A percentile compares a stretch with the other conserved stretches of the same genome.
These are phyloP conservation scores for Sinocyclocheilus grahami DNA, from an alignment of 2,113 vertebrate species.

Conservation along the genomic window DNA sequence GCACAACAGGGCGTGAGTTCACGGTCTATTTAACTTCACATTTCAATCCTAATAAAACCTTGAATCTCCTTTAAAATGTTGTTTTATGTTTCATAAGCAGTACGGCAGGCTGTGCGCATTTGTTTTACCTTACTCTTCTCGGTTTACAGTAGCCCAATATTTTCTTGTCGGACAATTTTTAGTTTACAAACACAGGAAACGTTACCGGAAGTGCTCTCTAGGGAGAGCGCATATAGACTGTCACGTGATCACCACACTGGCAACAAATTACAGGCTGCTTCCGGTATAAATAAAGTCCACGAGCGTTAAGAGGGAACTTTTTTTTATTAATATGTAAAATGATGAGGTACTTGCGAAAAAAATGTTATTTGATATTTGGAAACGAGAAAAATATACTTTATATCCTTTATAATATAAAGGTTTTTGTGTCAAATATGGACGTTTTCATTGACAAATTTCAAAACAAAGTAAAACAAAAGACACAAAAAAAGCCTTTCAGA, in stretches of 20 bases:
- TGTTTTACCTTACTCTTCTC: slow-evolving; percentile 65
- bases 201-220: slow-evolving; percentile 76
- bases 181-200: slow-evolving; percentile 87
- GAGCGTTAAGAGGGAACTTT: neutral
- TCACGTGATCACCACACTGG: slow-evolving; percentile 60
- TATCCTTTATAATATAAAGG: neutral
- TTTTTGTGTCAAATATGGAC: neutral
- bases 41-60: neutral
- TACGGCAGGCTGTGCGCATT: slow-evolving; percentile 47
- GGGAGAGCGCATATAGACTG: slow-evolving; percentile 43
- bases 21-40: slow-evolving; percentile 16
- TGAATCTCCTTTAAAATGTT: neutral
- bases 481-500: no score
- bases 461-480: neutral
- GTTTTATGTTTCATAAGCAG: slow-evolving; percentile 62
- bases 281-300: slow-evolving; percentile 13
- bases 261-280: neutral
- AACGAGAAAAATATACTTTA: neutral
- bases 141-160: slow-evolving; percentile 57
- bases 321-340: neutral
- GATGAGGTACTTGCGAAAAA: neutral
- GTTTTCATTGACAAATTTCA: neutral
- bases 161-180: slow-evolving; percentile 71
- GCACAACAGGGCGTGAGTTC: slow-evolving; percentile 25
- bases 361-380: neutral